Evolutionary conservation across 2,113 vertebrate genomes (phyloP).

Genomic region (Puntigrus tetrazona): DNA sequence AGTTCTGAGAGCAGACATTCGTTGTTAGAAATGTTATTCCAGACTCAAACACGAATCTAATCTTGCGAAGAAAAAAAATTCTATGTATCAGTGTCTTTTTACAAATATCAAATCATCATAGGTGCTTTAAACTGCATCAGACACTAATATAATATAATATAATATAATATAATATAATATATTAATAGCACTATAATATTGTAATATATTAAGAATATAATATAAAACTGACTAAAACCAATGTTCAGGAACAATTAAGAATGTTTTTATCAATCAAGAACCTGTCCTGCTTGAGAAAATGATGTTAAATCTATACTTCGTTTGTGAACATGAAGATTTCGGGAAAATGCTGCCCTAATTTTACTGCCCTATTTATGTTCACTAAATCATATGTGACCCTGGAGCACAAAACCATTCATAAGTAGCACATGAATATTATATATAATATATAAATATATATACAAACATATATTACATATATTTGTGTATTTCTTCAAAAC

Average conservation of each 20-base stretch:
- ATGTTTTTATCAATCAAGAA: background rate
- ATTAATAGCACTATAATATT: background rate
- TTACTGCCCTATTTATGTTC: background rate
- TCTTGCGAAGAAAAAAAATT: no score
- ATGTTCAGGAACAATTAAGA: background rate
- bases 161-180: background rate
- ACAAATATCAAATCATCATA: background rate
- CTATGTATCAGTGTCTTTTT: no score
- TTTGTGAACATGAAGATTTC: background rate
- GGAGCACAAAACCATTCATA: no score
- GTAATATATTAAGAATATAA: background rate
- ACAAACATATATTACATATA: no score
- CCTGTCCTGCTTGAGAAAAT: background rate
- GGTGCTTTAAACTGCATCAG: background rate
- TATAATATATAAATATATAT: no score
- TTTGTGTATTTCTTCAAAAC: no score
- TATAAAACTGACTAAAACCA: background rate
- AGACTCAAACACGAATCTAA: no score
- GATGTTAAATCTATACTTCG: background rate
- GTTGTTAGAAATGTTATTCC: no score
- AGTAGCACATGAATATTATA: no score
- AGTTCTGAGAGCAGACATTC: background rate
- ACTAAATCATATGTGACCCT: background rate
- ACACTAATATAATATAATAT: background rate
- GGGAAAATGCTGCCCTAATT: background rate